Percentiles rank a stretch among this genome's conserved stretches.
These are phyloP conservation scores for Pteropus alecto DNA, from an alignment of 2,113 vertebrate genomes.

Conservation along the genomic window DNA sequence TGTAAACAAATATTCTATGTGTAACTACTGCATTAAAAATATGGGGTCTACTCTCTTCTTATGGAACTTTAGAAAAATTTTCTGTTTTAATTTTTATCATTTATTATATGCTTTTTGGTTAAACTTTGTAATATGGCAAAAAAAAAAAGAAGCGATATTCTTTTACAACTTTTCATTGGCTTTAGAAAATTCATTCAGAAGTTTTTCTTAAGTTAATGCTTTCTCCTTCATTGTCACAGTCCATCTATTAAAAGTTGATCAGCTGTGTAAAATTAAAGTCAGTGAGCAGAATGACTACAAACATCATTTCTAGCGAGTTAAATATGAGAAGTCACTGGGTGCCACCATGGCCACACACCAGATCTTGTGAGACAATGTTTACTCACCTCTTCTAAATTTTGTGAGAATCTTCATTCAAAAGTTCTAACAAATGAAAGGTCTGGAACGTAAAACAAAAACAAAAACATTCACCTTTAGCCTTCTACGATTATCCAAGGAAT, in stretches of 20 bases:
- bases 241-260: constrained; percentile 91
- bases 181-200: constrained; percentile 84
- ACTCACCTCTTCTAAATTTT: constrained; percentile 81
- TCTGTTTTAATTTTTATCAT: constrained; percentile 53
- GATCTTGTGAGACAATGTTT: constrained; percentile 84
- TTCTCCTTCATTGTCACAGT: constrained; percentile 84
- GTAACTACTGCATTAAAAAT: constrained; percentile 87
- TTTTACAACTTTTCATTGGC: constrained; percentile 83
- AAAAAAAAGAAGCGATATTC: constrained; percentile 87
- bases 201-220: constrained; percentile 84
- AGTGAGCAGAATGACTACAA: constrained; percentile 79
- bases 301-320: constrained; percentile 87
- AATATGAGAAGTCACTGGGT: constrained; percentile 87
- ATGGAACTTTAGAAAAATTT: constrained; percentile 55
- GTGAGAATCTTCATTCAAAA: constrained; percentile 82
- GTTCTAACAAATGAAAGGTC: constrained; percentile 87
- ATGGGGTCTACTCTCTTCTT: constrained; percentile 78
- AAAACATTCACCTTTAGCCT: constrained; percentile 85
- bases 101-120: constrained; percentile 81
- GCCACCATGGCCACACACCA: constrained; percentile 85
- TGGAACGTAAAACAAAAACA: constrained; percentile 84
- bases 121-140: constrained; percentile 85
- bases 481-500: constrained; percentile 83
- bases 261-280: constrained; percentile 88
- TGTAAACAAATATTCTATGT: constrained; percentile 85